Percentiles rank a stretch among this genome's conserved stretches.
Conservation (phyloP, 2,113 vertebrate species). For the Pionites leucogaster region DNA sequence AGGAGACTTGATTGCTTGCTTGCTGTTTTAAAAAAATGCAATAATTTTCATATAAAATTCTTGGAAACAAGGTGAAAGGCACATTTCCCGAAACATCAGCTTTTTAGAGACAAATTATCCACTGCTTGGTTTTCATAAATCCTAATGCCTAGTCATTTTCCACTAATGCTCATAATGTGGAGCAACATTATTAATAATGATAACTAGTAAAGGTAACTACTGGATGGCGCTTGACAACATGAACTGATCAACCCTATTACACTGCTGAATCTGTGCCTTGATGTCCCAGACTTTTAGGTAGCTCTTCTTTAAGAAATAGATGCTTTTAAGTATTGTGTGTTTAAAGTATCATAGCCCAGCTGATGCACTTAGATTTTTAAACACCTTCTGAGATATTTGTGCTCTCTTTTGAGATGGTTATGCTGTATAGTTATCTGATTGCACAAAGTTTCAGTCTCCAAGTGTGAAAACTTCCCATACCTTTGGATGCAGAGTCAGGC, state of each 20-base stretch:
- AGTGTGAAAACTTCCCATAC: background rate
- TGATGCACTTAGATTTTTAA: background rate
- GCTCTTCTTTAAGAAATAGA: background rate
- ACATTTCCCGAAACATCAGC: background rate
- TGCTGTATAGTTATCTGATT: background rate
- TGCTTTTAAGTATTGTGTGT: fast-evolving
- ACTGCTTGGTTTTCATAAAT: background rate
- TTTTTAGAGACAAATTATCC: background rate
- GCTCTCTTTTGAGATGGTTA: background rate
- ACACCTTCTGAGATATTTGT: background rate
- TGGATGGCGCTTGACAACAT: background rate
- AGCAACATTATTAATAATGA: background rate
- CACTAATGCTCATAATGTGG: background rate
- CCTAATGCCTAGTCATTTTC: background rate
- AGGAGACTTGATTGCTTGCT: background rate
- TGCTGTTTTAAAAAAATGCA: background rate
- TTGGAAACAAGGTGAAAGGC: background rate
- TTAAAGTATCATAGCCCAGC: background rate
- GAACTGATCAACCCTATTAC: background rate
- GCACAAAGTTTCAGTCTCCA: background rate
- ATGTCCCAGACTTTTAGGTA: background rate
- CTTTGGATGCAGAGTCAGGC: background rate
- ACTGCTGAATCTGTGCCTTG: background rate
- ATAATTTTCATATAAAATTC: background rate
- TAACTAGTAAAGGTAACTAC: background rate